Base-by-base conservation (phyloP, 1,140 invertebrate species). In the Leptopilina boulardi region DNA sequence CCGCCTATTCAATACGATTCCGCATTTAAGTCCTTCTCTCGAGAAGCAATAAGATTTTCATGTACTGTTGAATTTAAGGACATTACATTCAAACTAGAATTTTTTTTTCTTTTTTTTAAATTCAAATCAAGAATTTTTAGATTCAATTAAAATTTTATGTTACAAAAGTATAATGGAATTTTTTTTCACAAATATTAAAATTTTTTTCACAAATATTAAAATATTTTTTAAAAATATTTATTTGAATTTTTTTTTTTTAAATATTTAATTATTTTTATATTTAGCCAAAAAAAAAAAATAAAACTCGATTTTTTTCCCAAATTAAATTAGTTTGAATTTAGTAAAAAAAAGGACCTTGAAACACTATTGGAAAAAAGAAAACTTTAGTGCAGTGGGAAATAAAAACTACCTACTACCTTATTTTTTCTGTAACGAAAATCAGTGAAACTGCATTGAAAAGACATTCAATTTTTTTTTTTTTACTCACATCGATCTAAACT, bases 1-100 rank as follows among this genome's bases (percentile, higher is more conserved):
- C 84, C 75, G 85, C 79, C 82, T 82, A 84, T 84, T 84, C 84
- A 81, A 83, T 84, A 83, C 80, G 66, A 84, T 83, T 83, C 80
- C 78, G 75, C 59, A 77, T 79, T 84, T 81, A 79, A 83, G 81
- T 80, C 79, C 71, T 56, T 71, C 75, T 34, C 59, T 66, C 23
- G 23, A 66, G 15, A 66, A 26, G 26, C 26, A 66, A 66, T 66
- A 66, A 66, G 59, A 66, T 66, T 66, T 30, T 66, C 23, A 66
- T 66, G 23, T 66, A 23, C 59, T 26, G 15, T 9, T 66, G 26
- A 30, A 66, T 66, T 66, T 23, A 3, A 10, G 26, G 13, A 66
- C 23, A n/a, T 66, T 23, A 15, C 59, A 34, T 66, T 66, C 26
- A 23, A 66, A 30, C n/a, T 30, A n/a, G 59, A 66, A 66, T 66